These are phyloP conservation scores for Geodia barretti DNA, from an alignment of 37 sponge, comb jelly and placozoan genomes.

Conservation along the genomic window DNA sequence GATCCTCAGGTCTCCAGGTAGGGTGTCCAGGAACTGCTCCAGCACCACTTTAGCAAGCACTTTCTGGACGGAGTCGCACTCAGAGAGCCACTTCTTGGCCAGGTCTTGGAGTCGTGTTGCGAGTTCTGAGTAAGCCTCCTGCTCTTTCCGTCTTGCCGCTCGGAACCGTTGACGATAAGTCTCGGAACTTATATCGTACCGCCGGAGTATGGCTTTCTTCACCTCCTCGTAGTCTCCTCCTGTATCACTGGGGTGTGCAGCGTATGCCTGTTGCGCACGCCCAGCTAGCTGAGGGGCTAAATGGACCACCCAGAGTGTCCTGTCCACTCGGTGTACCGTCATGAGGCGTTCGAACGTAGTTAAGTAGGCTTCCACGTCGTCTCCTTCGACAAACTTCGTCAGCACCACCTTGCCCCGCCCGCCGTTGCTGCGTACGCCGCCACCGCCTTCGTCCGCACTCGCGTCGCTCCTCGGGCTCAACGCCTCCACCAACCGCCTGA, in stretches of 20 bases:
- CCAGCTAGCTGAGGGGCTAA: constrained; percentile 34
- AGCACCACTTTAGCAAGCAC: constrained; percentile 5
- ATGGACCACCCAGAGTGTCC: constrained; percentile 7
- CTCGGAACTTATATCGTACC: no score
- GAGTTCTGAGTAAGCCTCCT: constrained; percentile 29
- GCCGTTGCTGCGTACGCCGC: no score
- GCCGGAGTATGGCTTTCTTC: constrained; percentile 39
- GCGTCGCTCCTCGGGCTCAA: not conserved
- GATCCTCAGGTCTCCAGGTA: constrained; percentile 25
- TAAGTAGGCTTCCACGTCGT: constrained; percentile 20
- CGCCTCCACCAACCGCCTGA: no score
- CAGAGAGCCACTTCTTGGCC: constrained; percentile 26
- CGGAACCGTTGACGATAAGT: constrained; percentile 36
- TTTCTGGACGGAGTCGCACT: not conserved
- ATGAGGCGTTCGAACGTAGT: constrained; percentile 7
- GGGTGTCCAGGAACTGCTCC: constrained; percentile 36
- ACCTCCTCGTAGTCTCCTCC: constrained; percentile 2
- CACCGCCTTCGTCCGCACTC: not conserved
- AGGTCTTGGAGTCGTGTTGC: constrained; percentile 17
- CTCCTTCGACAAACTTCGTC: not conserved
- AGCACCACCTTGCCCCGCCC: constrained; percentile 10
- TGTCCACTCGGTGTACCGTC: not conserved
- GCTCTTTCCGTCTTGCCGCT: not conserved
- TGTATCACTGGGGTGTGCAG: no score
- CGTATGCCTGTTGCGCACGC: constrained; percentile 48